Percentiles rank a stretch among this genome's conserved stretches.
Conservation (phyloP, 2,113 vertebrate genomes). For the Heterotilapia buettikoferi region DNA sequence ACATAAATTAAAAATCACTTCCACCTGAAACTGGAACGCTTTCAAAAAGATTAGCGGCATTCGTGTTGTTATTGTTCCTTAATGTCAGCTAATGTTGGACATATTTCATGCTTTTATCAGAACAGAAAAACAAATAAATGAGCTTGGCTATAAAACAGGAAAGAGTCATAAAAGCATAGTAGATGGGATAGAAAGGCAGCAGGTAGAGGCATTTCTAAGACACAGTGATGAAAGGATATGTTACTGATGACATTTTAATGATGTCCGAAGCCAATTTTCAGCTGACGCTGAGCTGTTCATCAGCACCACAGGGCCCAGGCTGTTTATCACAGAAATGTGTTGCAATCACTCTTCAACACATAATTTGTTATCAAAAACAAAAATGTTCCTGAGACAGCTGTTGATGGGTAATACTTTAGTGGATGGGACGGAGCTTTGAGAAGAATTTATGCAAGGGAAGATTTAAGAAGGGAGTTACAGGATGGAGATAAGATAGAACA, state of each 20-base stretch:
- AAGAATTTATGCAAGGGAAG: background rate
- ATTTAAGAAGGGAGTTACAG: background rate
- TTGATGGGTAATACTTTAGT: background rate
- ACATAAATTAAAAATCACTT: background rate
- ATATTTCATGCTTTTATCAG: background rate
- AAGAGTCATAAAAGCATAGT: background rate
- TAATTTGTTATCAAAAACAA: background rate
- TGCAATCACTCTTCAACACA: background rate
- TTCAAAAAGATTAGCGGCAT: background rate
- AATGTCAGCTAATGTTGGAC: background rate
- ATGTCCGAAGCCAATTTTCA: background rate
- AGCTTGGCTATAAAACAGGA: background rate
- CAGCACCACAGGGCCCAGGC: background rate
- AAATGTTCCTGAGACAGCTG: rapidly evolving
- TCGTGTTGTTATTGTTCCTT: background rate
- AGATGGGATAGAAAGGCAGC: background rate
- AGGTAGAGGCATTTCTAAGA: background rate
- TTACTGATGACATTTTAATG: background rate
- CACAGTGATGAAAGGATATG: background rate
- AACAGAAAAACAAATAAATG: background rate
- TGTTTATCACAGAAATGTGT: background rate
- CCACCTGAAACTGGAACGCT: background rate
- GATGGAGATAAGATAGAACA: background rate
- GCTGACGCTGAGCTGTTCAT: background rate
- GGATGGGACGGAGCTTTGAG: background rate